Percentiles rank a stretch among this genome's conserved stretches.
Evolutionary conservation across 2,888 invertebrate genomes (phyloP).

Genomic region (Lycophotia porphyrea): DNA sequence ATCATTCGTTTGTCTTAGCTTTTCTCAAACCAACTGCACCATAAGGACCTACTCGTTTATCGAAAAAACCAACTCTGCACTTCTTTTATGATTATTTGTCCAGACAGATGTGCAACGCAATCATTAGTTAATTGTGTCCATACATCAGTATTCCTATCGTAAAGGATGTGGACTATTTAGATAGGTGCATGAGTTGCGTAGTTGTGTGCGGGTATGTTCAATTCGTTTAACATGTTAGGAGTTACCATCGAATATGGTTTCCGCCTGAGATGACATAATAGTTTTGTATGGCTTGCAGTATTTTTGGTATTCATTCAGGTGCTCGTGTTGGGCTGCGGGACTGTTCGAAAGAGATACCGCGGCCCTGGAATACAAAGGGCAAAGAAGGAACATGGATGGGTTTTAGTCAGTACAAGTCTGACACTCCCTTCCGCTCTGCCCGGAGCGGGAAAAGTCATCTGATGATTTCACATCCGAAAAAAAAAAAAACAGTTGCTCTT

Average conservation of each 20-base stretch:
- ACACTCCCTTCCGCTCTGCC: too few species aligned
- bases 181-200: constrained; percentile 63
- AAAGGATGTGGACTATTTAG: constrained; percentile 70
- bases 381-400: too few species aligned
- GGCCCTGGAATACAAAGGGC: too few species aligned
- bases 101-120: constrained; percentile 21
- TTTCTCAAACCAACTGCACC: not conserved
- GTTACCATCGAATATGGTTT: constrained; percentile 12
- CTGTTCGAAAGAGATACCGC: too few species aligned
- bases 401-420: too few species aligned
- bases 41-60: not conserved
- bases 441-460: too few species aligned
- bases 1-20: not conserved
- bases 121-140: constrained; percentile 55
- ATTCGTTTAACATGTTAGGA: constrained; percentile 23
- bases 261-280: constrained; percentile 32
- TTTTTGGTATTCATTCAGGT: not conserved
- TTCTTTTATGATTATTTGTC: constrained; percentile 28
- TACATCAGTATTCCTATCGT: constrained; percentile 37
- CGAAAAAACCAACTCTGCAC: not conserved
- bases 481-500: too few species aligned
- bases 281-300: not conserved
- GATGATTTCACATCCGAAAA: too few species aligned
- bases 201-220: constrained; percentile 27
- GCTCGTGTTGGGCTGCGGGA: too few species aligned